Evolutionary conservation across 1,140 invertebrate species (phyloP), one percentile per base, ranked within the genome.

Genomic region (Drosophila asahinai): DNA sequence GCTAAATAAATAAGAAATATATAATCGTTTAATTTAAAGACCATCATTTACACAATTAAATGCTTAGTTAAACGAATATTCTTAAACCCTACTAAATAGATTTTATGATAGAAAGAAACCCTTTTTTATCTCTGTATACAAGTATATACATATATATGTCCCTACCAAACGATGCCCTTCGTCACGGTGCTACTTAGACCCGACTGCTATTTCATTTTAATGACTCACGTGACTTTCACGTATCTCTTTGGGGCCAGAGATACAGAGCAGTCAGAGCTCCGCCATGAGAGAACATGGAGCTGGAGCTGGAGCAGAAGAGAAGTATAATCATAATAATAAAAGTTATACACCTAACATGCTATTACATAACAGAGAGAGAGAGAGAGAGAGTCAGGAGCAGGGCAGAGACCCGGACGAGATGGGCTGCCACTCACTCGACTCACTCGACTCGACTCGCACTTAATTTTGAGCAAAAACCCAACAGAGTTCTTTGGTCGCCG

Each of bases 191-290:
- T 81, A 54, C 64, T 75, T 81, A 68, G 47, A 67, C 43, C 57
- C 63, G 75, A 80, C 84, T 89, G 86, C 81, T 81, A 84, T 90
- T 89, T 81, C 84, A 84, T 89, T 89, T 89, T 89, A 89, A 89
- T 89, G 84, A 89, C 84, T 90, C 84, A 89, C 84, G 86, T 89
- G 84, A 90, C 84, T 89, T 90, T 90, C 70, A 90, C 84, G 86
- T 89, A 86, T 86, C 83, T 86, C 63, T 73, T 43, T 62, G 64
- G 70, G 49, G 58, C 54, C 79, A 47, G 57, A 47, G 57, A 63
- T 30, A 11, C 49, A 55, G 55, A 47, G 30, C 30, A 57, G 19
- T 17, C 42, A 36, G 9, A 45, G 55, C 48, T 66, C 58, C 47
- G 33, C 33, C 33, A 12, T 3, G 9, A 36, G 52, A 36, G 11